Base-by-base conservation (phyloP, 2,113 vertebrate genomes). In the Nerophis lumbriciformis region DNA sequence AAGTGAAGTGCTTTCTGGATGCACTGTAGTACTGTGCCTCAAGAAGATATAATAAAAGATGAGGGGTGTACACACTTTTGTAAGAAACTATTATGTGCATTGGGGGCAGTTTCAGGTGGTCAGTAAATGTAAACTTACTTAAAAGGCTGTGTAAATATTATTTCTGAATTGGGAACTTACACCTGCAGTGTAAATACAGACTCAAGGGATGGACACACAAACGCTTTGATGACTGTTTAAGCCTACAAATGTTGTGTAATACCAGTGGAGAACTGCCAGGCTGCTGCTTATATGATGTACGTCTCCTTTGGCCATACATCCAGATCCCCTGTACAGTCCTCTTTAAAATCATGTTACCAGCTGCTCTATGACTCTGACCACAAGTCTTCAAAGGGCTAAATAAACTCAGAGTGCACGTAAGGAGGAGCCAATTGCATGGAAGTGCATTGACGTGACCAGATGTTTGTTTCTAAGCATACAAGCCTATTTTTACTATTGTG, bases 401-500 rank as follows among this genome's bases (percentile, higher is more conserved):
- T 85, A 83, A 87, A 83, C 76, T 76, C 71, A 65, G 45, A 42
- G 77, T 69, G 79, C 83, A 84, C 76, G 73, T 86, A 81, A 88
- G 85, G 72, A 61, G 59, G 65, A 79, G 65, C 84, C 78, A 82
- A 75, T 70, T 65, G 78, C 73, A 82, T 81, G 60, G 71, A 69
- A 78, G 77, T 78, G 80, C 81, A 83, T 84, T 64, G 72, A 84
- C 72, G 78, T 73, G 84, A 87, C 87, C 88, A 89, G 85, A 88
- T 90, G 89, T 88, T 88, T 88, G 85, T 85, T 88, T 86, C 83
- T 78, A 79, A 82, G 87, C 80, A 88, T 85, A 88, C 76, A 81
- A 81, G 66, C 79, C 82, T 90, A 88, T 92, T 91, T 90, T 90
- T 90, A 91, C 85, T 81, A 83, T 81, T 84, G 81, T 85, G 78